A percentile compares a stretch with the other conserved stretches of the same genome.
Conservation (phyloP, 2,888 invertebrate genomes). For the Helobdella robusta region DNA sequence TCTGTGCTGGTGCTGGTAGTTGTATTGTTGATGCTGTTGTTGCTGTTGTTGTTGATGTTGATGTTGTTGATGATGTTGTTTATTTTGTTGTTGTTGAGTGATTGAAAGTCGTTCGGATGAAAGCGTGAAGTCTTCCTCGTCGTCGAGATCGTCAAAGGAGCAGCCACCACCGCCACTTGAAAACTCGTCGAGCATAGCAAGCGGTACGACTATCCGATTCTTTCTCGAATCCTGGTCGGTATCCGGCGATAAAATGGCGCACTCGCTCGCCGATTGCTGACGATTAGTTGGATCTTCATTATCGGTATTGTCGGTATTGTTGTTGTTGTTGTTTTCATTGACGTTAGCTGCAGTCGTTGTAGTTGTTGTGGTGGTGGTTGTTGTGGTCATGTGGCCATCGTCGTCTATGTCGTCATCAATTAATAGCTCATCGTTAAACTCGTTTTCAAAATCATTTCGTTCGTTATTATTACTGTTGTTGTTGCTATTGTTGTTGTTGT, state of each 20-base stretch:
- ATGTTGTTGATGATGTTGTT: neutral
- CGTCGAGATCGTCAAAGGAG: constrained; percentile 16
- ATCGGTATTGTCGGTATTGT: neutral
- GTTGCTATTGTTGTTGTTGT: too few relatives aligned
- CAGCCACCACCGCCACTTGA: constrained; percentile 29
- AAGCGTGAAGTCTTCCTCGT: neutral
- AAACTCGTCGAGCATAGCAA: constrained; percentile 34
- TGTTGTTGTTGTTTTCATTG: neutral
- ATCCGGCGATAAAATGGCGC: too few relatives aligned
- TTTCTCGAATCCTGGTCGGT: neutral
- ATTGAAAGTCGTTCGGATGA: neutral
- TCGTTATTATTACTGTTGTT: neutral
- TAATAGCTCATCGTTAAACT: neutral
- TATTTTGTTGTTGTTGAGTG: neutral
- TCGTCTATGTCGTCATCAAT: neutral
- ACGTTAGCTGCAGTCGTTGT: neutral
- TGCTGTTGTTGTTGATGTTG: constrained; percentile 9
- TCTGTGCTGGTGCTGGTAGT: too few relatives aligned
- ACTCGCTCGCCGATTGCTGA: neutral
- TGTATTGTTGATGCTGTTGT: too few relatives aligned
- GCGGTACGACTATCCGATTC: constrained; percentile 29
- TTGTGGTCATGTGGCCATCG: neutral
- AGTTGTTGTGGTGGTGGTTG: neutral
- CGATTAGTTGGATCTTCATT: neutral
- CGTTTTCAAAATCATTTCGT: neutral